phyloP scores from a whole-genome alignment of 2,797 vertebrate genomes.

The Acanthurus tractus region DNA sequence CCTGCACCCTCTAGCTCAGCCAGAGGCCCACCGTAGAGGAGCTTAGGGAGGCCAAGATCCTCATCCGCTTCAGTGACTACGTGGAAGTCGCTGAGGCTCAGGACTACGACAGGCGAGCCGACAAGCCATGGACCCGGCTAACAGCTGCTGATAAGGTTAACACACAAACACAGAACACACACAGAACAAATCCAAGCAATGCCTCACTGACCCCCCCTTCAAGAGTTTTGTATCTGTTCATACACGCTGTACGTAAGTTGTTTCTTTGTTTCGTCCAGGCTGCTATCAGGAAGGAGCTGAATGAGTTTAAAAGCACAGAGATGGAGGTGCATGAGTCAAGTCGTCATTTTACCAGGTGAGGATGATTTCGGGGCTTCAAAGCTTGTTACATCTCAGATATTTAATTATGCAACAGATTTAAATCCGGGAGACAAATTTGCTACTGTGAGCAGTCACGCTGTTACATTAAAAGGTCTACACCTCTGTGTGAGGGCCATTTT shows the following conservation, averaged over 20 bases:
- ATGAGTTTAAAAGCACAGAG: constrained; percentile 99
- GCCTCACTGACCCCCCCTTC: not conserved
- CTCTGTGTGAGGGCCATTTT: not conserved
- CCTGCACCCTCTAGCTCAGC: constrained; percentile 87
- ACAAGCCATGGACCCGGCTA: constrained; percentile 98
- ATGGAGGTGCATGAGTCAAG: constrained; percentile 99
- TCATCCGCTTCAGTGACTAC: constrained; percentile 98
- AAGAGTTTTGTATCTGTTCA: not conserved
- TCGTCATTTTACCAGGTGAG: constrained; percentile 95
- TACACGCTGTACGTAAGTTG: not conserved
- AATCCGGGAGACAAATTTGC: not conserved
- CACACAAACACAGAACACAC: not conserved
- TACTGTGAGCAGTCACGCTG: not conserved
- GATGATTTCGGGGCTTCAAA: not conserved
- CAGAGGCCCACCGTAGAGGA: constrained; percentile 97
- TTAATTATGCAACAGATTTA: not conserved
- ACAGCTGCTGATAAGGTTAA: constrained; percentile 95
- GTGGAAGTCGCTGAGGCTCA: constrained; percentile 97
- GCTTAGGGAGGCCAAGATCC: constrained; percentile 95
- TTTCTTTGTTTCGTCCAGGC: constrained; percentile 85
- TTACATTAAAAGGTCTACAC: not conserved
- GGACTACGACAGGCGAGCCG: constrained; percentile 96
- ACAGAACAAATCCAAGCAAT: not conserved
- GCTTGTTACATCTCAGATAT: not conserved
- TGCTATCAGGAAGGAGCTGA: constrained; percentile 98